Conservation (phyloP, 2,888 invertebrate genomes). For the Nowickia ferox region DNA sequence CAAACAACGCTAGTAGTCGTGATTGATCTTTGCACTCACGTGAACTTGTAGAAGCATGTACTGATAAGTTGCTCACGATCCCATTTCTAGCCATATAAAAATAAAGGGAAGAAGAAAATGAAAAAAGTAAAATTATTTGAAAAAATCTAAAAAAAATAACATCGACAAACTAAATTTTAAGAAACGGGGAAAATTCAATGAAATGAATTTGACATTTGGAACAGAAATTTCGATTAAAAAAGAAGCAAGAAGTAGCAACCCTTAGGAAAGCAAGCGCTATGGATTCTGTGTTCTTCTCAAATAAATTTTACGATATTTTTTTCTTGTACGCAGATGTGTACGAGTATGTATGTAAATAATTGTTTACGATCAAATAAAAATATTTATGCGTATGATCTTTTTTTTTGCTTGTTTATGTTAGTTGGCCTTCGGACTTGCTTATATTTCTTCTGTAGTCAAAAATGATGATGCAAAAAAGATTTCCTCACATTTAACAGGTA, state of each 20-base stretch:
- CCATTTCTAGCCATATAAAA: slow-evolving; percentile 18
- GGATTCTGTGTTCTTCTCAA: background rate
- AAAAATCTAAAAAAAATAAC: slow-evolving; percentile 45
- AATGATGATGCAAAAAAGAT: slow-evolving; percentile 18
- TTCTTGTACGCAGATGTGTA: slow-evolving; percentile 15
- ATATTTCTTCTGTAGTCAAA: slow-evolving; percentile 34
- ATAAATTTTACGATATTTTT: slow-evolving; percentile 49
- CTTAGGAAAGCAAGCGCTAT: background rate
- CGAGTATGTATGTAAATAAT: background rate
- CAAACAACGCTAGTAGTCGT: too few relatives aligned
- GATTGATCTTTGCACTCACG: too few relatives aligned
- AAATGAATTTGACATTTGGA: slow-evolving; percentile 49
- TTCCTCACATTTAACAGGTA: slow-evolving; percentile 47
- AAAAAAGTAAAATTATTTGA: slow-evolving; percentile 14
- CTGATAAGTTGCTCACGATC: too few relatives aligned
- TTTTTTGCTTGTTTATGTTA: slow-evolving; percentile 36
- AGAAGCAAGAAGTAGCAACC: background rate
- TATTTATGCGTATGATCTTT: slow-evolving; percentile 48
- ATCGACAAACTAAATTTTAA: slow-evolving; percentile 52
- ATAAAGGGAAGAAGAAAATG: slow-evolving; percentile 21
- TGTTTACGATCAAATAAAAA: slow-evolving; percentile 54
- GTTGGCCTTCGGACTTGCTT: slow-evolving; percentile 46
- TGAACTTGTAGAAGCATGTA: too few relatives aligned
- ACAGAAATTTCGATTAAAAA: slow-evolving; percentile 6
- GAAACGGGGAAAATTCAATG: slow-evolving; percentile 34